Percentiles rank a stretch among this genome's conserved stretches.
Conservation (phyloP, 2,113 vertebrate genomes). For the Ochotona curzoniae region DNA sequence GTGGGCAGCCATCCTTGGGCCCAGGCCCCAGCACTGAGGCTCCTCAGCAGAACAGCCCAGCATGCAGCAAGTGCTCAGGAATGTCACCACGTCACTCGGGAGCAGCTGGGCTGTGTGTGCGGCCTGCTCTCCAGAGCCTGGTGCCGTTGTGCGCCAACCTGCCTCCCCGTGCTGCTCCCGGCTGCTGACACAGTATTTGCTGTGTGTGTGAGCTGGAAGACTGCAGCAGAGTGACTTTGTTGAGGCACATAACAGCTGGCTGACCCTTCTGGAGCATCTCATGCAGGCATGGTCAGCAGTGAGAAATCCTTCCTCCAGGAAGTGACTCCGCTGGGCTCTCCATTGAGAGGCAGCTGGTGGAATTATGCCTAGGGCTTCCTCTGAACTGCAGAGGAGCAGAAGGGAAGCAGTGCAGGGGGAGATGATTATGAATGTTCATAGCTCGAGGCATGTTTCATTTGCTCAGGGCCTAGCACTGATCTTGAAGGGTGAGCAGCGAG, state of each 20-base stretch:
- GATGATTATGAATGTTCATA: no score
- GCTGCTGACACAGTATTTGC: not conserved
- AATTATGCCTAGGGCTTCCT: not conserved
- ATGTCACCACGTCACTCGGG: not conserved
- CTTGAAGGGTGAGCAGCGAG: not conserved
- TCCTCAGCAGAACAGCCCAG: no score
- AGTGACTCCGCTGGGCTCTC: no score
- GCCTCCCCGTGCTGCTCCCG: no score
- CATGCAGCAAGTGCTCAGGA: not conserved
- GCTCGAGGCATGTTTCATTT: not conserved
- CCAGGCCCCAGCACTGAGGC: no score
- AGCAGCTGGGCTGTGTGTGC: not conserved
- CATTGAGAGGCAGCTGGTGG: no score
- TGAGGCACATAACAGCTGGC: accelerated
- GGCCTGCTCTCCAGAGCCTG: not conserved
- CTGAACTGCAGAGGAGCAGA: accelerated
- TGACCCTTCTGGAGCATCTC: not conserved
- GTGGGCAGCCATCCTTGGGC: not conserved
- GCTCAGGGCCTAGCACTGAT: not conserved
- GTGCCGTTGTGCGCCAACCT: accelerated
- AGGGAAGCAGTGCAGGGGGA: no score
- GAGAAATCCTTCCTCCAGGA: not conserved
- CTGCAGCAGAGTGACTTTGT: not conserved
- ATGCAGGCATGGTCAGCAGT: not conserved
- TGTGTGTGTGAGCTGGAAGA: not conserved